Base-by-base conservation (phyloP, 1,140 invertebrate species). In the Drosophila parvula region DNA sequence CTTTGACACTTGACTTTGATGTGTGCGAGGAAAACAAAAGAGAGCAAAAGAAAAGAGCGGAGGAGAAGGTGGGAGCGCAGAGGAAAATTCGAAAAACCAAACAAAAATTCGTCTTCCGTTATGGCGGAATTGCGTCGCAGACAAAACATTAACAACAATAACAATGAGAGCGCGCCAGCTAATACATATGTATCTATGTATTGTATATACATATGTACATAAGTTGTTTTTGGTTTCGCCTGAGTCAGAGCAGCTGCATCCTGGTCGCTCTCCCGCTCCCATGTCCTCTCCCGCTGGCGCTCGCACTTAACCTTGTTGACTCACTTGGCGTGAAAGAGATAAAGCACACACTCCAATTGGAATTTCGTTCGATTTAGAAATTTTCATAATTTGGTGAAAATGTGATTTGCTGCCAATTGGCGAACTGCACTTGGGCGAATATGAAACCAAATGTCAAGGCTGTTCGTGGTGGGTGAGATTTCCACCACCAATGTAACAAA, bases 1-100 rank as follows among this genome's bases (percentile, higher is more conserved):
- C 83, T 88, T 88, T 88, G 84, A 84, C 74, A 89, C 83, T 88
- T 88, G 83, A 88, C 83, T 88, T 88, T 89, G 83, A 88, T 84
- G 70, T 73, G 76, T 61, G 61, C 58, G 61, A 32, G 63, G 47
- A 40, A 69, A 78, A 70, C 74, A 61, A 78, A 59, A 41, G 53
- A 41, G 18, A 34, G 8, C 51, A 38, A n/a, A 5, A 62, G 58
- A 12, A 22, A 67, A 56, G 55, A 14, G 18, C 4, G 48, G 36
- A 8, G 67, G 40, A 62, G 50, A 60, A 73, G 32, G 32, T n/a
- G 32, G 50, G 12, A 10, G 45, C 14, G 11, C 11, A 65, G 44
- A 34, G 63, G 43, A 76, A 71, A 71, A 81, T 76, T 38, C 61
- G 70, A 62, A 79, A 84, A 85, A 16, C 47, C 65, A 75, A 79